A percentile compares a stretch with the other conserved stretches of the same genome.
Evolutionary conservation across 2,113 vertebrate genomes (phyloP).

Genomic region (Microcebus jonahi): DNA sequence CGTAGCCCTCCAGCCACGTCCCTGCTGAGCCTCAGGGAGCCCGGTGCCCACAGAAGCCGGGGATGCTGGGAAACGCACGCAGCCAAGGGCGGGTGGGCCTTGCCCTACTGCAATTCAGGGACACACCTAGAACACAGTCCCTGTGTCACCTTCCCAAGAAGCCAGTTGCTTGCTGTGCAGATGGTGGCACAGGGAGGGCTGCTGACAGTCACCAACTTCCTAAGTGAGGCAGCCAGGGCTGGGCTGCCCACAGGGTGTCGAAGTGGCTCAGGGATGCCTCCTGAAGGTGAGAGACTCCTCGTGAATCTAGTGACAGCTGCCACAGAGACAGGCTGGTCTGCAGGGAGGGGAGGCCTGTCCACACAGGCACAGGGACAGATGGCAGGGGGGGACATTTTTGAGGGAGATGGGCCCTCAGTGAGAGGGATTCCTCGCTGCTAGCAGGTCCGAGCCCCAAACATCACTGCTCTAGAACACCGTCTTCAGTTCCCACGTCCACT

Average conservation of each 20-base stretch:
- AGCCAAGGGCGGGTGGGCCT: fast-evolving
- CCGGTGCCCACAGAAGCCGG: neutral
- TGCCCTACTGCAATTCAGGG: neutral
- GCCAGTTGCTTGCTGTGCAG: neutral
- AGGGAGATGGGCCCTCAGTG: neutral
- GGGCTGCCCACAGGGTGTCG: fast-evolving
- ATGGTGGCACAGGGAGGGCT: neutral
- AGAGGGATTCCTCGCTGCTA: neutral
- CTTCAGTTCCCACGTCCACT: neutral
- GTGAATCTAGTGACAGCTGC: fast-evolving
- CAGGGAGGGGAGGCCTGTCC: neutral
- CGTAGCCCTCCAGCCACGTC: neutral
- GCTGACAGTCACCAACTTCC: neutral
- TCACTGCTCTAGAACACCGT: neutral
- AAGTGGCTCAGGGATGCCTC: neutral
- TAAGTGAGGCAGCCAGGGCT: neutral
- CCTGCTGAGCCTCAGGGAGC: neutral
- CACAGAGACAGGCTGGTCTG: neutral
- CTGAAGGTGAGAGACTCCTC: neutral
- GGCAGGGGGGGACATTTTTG: neutral
- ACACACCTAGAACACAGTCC: neutral
- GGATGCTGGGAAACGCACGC: no score
- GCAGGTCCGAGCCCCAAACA: no score
- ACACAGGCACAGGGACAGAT: neutral
- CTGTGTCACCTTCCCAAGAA: neutral